phyloP scores from a whole-genome alignment of 2,888 invertebrate genomes.

The Epiblema foenella region DNA sequence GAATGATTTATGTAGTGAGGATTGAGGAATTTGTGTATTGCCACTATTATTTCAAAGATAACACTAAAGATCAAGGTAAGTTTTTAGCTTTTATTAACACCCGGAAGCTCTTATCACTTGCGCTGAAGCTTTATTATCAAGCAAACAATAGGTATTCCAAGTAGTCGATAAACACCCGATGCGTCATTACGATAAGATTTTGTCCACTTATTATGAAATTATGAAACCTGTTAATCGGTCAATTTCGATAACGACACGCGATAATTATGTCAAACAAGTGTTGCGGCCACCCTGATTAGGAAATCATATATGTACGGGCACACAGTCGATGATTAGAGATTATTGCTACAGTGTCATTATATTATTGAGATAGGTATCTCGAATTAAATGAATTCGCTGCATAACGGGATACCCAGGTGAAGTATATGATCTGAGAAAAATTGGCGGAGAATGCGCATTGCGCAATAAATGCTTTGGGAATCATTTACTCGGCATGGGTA shows the following conservation, averaged over 20 bases:
- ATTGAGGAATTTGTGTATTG: no score
- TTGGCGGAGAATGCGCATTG: no score
- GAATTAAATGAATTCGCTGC: no score
- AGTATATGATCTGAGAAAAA: no score
- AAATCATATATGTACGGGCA: not conserved
- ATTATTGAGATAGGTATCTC: no score
- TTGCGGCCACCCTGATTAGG: conserved; percentile 35
- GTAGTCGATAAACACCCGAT: conserved; percentile 23
- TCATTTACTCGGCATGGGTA: no score
- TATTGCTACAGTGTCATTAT: no score
- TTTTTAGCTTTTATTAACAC: not conserved
- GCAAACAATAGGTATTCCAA: conserved; percentile 19
- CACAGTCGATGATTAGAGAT: not conserved
- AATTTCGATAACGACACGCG: conserved; percentile 31
- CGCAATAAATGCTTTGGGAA: no score
- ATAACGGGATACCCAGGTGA: no score
- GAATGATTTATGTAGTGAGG: no score
- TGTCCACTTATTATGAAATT: conserved; percentile 35
- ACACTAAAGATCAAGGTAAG: not conserved
- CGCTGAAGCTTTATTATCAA: conserved; percentile 43
- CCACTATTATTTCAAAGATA: not conserved
- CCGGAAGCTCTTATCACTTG: conserved; percentile 43
- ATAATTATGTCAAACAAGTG: conserved; percentile 30
- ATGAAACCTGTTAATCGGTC: conserved; percentile 34
- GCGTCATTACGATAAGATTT: conserved; percentile 39